phyloP scores from a whole-genome alignment of 2,113 vertebrate species.

The Cavia aperea region DNA sequence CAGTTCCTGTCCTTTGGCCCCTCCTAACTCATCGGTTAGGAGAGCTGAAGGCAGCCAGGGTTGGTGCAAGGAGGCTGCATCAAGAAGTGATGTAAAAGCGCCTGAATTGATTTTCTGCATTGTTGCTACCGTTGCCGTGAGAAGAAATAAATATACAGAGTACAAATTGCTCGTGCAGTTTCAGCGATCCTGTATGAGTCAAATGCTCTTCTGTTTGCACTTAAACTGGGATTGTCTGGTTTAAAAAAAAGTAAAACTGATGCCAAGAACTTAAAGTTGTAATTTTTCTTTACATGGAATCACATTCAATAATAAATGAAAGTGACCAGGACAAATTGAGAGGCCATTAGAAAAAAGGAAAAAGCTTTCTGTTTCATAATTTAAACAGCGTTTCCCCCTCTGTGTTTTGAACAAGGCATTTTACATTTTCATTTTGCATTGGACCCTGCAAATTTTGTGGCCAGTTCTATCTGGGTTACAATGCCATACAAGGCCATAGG shows the following conservation, averaged over 20 bases:
- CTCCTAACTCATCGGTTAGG: not conserved
- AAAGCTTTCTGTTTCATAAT: not conserved
- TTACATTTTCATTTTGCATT: not conserved
- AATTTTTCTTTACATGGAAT: not conserved
- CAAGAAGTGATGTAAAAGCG: not conserved
- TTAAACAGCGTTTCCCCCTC: no score
- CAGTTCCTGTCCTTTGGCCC: not conserved
- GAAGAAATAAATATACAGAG: not conserved
- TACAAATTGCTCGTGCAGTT: not conserved
- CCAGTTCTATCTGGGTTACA: not conserved
- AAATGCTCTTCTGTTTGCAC: not conserved
- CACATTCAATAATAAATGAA: not conserved
- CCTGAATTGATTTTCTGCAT: not conserved
- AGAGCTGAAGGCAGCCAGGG: not conserved
- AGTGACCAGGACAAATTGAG: not conserved
- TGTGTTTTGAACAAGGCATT: not conserved
- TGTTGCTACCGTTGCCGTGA: not conserved
- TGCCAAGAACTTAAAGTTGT: not conserved
- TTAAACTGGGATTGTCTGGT: not conserved
- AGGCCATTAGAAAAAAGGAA: not conserved
- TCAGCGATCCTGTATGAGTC: not conserved
- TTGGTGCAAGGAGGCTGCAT: fast-evolving
- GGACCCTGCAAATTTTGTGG: not conserved
- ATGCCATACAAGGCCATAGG: not conserved
- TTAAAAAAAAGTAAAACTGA: not conserved